phyloP scores from a whole-genome alignment of 2,888 invertebrate species.

The Trachelus iudaicus region DNA sequence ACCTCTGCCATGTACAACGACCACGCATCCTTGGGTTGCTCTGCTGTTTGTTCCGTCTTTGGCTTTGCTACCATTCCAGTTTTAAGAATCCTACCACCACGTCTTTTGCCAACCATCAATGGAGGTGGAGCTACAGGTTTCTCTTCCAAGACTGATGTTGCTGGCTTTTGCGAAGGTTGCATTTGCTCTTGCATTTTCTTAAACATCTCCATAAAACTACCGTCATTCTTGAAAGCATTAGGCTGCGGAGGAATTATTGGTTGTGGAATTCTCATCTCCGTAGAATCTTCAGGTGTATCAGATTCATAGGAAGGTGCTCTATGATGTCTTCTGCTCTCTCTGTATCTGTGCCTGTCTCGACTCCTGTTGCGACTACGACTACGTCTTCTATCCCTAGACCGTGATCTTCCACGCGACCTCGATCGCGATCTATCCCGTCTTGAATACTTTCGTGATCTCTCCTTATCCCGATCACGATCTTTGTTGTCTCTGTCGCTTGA shows the following conservation, averaged over 20 bases:
- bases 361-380: conserved; percentile 53
- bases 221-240: conserved; percentile 87
- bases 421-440: conserved; percentile 28
- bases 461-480: conserved; percentile 24
- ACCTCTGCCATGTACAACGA: conserved; percentile 94
- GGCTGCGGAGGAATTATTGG: conserved; percentile 62
- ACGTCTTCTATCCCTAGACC: conserved; percentile 50
- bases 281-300: conserved; percentile 42
- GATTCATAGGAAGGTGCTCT: conserved; percentile 56
- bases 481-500: conserved; percentile 27
- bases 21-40: conserved; percentile 88
- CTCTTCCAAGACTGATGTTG: conserved; percentile 60
- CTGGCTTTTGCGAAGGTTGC: conserved; percentile 57
- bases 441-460: conserved; percentile 18
- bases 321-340: conserved; percentile 49
- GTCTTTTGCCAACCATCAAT: conserved; percentile 80
- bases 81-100: conserved; percentile 88
- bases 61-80: conserved; percentile 91
- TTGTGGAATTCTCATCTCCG: conserved; percentile 29
- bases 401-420: conserved; percentile 45
- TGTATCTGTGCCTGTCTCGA: conserved; percentile 36
- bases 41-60: conserved; percentile 74
- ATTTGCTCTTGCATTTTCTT: conserved; percentile 83
- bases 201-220: conserved; percentile 91
- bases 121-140: conserved; percentile 68